Evolutionary conservation across 2,888 invertebrate species (phyloP).

Genomic region (Callimorpha dominula): DNA sequence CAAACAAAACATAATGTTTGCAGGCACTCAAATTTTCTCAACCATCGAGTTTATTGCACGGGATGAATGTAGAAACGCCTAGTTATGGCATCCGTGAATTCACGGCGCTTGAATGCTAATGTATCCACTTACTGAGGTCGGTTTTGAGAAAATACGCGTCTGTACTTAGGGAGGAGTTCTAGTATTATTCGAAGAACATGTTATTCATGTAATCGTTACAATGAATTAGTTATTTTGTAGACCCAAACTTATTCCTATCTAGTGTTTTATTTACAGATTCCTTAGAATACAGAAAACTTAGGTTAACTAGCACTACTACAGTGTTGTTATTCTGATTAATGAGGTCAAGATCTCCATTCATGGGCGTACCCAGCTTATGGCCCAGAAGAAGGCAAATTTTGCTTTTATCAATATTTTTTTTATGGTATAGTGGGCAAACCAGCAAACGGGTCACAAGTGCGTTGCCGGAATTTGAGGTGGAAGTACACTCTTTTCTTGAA

Average conservation of each 20-base stretch:
- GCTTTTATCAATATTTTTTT: too few relatives aligned
- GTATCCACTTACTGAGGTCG: constrained; percentile 28
- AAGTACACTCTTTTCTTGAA: too few relatives aligned
- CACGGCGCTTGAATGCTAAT: constrained; percentile 43
- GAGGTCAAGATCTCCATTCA: too few relatives aligned
- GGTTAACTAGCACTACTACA: neutral
- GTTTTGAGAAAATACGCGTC: constrained; percentile 28
- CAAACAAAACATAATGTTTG: constrained; percentile 18
- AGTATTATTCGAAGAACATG: neutral
- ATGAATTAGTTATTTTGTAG: neutral
- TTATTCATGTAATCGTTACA: neutral
- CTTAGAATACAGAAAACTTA: neutral
- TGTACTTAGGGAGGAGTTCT: neutral
- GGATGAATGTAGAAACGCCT: constrained; percentile 35
- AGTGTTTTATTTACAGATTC: neutral
- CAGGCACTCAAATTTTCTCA: constrained; percentile 47
- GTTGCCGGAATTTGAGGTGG: too few relatives aligned
- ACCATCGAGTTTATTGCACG: constrained; percentile 36
- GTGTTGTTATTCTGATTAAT: too few relatives aligned
- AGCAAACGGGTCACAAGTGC: too few relatives aligned
- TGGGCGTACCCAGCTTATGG: too few relatives aligned
- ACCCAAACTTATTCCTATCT: neutral
- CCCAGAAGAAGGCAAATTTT: too few relatives aligned
- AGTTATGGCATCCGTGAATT: constrained; percentile 31
- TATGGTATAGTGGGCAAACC: too few relatives aligned